Percentiles rank a stretch among this genome's conserved stretches.
phyloP scores from a whole-genome alignment of 2,888 invertebrate genomes.

The Lasioglossum marginatum region DNA sequence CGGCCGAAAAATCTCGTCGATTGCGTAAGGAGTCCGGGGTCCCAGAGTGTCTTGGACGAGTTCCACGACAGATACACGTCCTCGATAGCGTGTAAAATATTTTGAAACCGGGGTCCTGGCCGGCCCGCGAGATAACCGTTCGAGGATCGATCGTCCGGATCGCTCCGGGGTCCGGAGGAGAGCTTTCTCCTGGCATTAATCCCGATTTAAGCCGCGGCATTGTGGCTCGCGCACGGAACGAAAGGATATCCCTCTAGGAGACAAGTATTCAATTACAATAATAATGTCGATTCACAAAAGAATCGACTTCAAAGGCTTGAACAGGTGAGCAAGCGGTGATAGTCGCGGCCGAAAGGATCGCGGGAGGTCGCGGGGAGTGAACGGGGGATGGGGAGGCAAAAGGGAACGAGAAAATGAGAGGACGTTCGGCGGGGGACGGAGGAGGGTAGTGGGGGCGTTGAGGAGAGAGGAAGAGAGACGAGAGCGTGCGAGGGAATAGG shows the following conservation, averaged over 20 bases:
- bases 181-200: constrained; percentile 49
- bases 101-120: constrained; percentile 18
- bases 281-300: constrained; percentile 78
- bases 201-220: constrained; percentile 63
- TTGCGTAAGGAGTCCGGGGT: constrained; percentile 27
- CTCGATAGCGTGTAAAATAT: constrained; percentile 45
- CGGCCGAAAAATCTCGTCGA: constrained; percentile 11
- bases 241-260: constrained; percentile 71
- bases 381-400: background rate
- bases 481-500: constrained; percentile 52
- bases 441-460: constrained; percentile 27
- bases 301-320: constrained; percentile 75
- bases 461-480: constrained; percentile 20
- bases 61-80: constrained; percentile 26
- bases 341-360: constrained; percentile 41
- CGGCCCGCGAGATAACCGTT: constrained; percentile 30
- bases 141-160: constrained; percentile 16
- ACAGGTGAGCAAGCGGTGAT: constrained; percentile 71
- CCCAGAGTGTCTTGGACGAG: constrained; percentile 7
- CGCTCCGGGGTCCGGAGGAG: constrained; percentile 11
- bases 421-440: constrained; percentile 1
- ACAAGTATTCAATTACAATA: constrained; percentile 80
- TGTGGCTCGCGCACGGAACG: constrained; percentile 55
- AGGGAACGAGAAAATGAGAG: constrained; percentile 29
- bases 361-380: constrained; percentile 16